Conservation (phyloP, 2,113 vertebrate species). For the Myxocyprinus asiaticus region DNA sequence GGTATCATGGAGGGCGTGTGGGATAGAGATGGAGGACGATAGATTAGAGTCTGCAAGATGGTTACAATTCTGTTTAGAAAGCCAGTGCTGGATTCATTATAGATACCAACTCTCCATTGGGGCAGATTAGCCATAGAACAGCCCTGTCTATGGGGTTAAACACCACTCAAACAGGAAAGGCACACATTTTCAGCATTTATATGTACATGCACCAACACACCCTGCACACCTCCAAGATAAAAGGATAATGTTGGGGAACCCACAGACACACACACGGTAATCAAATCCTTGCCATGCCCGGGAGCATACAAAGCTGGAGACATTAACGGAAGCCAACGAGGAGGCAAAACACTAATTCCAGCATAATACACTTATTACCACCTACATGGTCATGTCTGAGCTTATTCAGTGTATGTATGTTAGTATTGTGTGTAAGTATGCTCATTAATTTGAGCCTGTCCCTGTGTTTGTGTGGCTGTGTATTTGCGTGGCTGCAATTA, state of each 20-base stretch:
- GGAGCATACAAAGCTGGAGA: slow-evolving; percentile 27
- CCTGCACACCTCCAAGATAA: slow-evolving; percentile 21
- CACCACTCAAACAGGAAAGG: not conserved
- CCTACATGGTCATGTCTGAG: slow-evolving; percentile 18
- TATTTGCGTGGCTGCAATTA: slow-evolving; percentile 38
- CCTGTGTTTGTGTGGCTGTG: slow-evolving; percentile 33
- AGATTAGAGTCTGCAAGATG: not conserved
- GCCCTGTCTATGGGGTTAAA: not conserved
- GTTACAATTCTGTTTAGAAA: slow-evolving; percentile 4
- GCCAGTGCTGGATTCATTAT: not conserved
- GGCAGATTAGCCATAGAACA: not conserved
- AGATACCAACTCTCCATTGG: not conserved
- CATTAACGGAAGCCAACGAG: slow-evolving; percentile 2
- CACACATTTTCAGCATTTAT: not conserved
- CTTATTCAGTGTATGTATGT: slow-evolving; percentile 13
- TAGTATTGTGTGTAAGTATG: not conserved
- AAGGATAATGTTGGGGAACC: not conserved
- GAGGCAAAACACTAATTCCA: slow-evolving; percentile 13
- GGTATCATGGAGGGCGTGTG: not conserved
- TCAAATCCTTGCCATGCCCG: not conserved
- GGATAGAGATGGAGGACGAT: not conserved
- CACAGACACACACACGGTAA: slow-evolving; percentile 7
- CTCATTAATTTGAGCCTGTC: slow-evolving; percentile 36
- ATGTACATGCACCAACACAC: not conserved
- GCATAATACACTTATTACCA: slow-evolving; percentile 6